Conservation (phyloP, 2,797 vertebrate species). For the Micromesistius poutassou region DNA sequence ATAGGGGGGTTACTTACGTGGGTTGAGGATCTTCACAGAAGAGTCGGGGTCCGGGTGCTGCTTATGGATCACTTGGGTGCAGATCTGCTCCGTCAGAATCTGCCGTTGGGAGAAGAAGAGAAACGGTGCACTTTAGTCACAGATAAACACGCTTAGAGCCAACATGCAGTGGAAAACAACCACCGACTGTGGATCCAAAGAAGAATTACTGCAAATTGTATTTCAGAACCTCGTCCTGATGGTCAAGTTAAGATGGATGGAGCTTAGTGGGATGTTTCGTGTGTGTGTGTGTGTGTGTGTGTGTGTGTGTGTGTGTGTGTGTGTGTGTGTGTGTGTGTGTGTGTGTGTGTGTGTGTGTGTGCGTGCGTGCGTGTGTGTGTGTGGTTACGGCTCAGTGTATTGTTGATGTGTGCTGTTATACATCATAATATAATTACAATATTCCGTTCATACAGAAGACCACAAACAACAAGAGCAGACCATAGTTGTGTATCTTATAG, state of each 20-base stretch:
- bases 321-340: not conserved
- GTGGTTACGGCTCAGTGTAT: not conserved
- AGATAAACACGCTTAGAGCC: constrained; percentile 24
- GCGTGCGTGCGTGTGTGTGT: not conserved
- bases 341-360: no score
- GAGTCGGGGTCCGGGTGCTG: constrained; percentile 98
- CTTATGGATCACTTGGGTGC: constrained; percentile 97
- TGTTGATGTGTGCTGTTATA: not conserved
- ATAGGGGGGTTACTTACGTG: constrained; percentile 82
- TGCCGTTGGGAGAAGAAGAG: constrained; percentile 57
- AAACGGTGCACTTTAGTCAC: constrained; percentile 41
- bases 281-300: not conserved
- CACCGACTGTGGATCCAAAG: not conserved
- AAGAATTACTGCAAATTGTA: not conserved
- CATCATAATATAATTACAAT: not conserved
- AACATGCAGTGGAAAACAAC: constrained; percentile 45
- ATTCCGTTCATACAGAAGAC: not conserved
- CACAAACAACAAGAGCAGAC: not conserved
- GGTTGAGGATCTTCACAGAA: constrained; percentile 94
- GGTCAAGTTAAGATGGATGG: constrained; percentile 25
- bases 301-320: not conserved
- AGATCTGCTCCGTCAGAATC: constrained; percentile 97
- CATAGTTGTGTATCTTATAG: not conserved
- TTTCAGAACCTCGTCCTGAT: constrained; percentile 6
- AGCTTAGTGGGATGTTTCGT: not conserved